Evolutionary conservation across 2,888 invertebrate species (phyloP).

Genomic region (Rhingia rostrata): DNA sequence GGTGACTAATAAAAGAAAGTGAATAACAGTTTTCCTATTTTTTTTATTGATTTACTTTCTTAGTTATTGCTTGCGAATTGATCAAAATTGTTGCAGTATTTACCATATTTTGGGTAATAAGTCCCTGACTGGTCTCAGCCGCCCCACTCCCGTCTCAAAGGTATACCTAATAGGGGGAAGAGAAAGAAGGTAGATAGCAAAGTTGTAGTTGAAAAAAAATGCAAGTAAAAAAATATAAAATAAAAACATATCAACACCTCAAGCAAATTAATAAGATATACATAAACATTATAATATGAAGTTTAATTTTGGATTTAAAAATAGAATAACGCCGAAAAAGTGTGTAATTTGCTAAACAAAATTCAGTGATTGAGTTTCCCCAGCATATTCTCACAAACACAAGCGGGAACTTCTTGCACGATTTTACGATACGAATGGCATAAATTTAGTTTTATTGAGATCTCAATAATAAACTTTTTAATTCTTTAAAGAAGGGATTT

Average conservation of each 20-base stretch:
- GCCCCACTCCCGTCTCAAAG: conserved; percentile 84
- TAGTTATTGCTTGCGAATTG: conserved; percentile 64
- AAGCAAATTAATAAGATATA: conserved; percentile 23
- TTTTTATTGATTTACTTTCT: conserved; percentile 61
- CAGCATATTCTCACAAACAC: too few species aligned
- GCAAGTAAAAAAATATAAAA: conserved; percentile 29
- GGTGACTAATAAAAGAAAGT: conserved; percentile 52
- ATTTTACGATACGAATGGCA: too few species aligned
- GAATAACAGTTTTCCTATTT: conserved; percentile 44
- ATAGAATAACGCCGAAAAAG: not conserved
- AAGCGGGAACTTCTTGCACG: too few species aligned
- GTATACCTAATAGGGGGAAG: conserved; percentile 83
- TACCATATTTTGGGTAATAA: conserved; percentile 84
- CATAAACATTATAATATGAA: not conserved
- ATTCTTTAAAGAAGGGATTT: too few species aligned
- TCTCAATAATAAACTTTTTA: too few species aligned
- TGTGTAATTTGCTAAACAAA: not conserved
- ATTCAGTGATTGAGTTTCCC: too few species aligned
- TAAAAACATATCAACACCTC: conserved; percentile 26
- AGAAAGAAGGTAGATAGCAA: conserved; percentile 78
- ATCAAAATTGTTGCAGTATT: conserved; percentile 79
- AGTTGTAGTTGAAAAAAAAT: conserved; percentile 73
- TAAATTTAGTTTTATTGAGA: too few species aligned
- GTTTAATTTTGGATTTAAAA: conserved; percentile 11
- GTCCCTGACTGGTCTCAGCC: conserved; percentile 84